Base-by-base conservation (phyloP, 2,797 vertebrate genomes). In the Acrossocheilus wenchowensis region DNA sequence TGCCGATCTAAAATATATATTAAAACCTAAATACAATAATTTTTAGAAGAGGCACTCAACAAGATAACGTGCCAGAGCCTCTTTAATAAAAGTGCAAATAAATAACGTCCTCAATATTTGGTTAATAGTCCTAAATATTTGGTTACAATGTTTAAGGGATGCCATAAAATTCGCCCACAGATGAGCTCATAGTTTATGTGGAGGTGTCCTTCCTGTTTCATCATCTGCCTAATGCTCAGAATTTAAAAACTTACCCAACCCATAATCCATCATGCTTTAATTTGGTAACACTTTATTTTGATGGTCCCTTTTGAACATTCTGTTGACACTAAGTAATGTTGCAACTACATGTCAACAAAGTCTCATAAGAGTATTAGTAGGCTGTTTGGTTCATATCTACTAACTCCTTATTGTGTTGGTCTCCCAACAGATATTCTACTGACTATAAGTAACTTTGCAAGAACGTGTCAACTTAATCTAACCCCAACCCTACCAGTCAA, bases 71-170 rank as follows among this genome's bases (percentile, higher is more conserved):
- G 34, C 87, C 77, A 84, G 9, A 60, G 36, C 41, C 3, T 48
- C 78, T 82, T 43, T 72, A 86, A 85, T 86, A 88, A 87, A 92
- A 90, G 78, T 54, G 64, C 79, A 74, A 88, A 87, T 91, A 83
- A 82, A 85, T 87, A 82, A 86, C 78, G 62, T 66, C 64, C 23
- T 71, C 89, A 92, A 91, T 89, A 91, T 92, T 92, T 89, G 87
- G 52, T 41, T 66, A 72, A 66, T 6, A 69, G 23, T 66, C 66
- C 15, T 71, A 90, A 92, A 91, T 88, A 91, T 91, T 91, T 89
- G 88, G 36, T 45, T 45, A 11, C 39, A 91, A 62, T 80, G 64
- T 45, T 87, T 60, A 82, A 81, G 48, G 87, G 26, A 87, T 62
- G 62, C 87, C 75, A 19, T 52, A 84, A 66, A 77, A 17, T 72